Evolutionary conservation across 2,113 vertebrate genomes (phyloP).

Genomic region (Dendrocopos noguchii): DNA sequence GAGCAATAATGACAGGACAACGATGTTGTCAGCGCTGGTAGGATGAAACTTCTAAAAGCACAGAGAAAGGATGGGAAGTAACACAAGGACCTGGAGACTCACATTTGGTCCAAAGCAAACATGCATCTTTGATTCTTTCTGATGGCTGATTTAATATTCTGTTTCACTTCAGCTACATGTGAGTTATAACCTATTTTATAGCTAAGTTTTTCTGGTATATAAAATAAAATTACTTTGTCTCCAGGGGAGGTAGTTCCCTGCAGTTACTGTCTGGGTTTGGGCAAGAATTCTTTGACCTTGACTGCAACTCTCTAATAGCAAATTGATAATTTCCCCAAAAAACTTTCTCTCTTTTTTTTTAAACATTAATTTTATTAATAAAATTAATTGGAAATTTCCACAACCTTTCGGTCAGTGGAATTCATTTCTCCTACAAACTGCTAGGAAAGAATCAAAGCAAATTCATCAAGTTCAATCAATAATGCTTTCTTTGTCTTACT

Average conservation of each 20-base stretch:
- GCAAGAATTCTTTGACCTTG: neutral
- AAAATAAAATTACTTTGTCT: neutral
- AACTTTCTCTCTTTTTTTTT: neutral
- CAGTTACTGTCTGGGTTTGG: neutral
- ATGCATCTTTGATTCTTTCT: neutral
- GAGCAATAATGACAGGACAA: neutral
- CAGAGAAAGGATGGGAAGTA: rapidly evolving
- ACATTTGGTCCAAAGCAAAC: neutral
- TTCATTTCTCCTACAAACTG: neutral
- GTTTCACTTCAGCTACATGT: neutral
- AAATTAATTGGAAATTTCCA: neutral
- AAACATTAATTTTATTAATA: neutral
- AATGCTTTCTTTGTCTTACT: neutral
- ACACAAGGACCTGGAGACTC: neutral
- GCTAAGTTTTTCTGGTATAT: neutral
- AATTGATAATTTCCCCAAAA: neutral
- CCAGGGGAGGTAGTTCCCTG: neutral
- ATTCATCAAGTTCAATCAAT: neutral
- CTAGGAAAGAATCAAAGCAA: neutral
- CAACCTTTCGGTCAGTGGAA: neutral
- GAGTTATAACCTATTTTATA: neutral
- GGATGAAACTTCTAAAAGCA: neutral
- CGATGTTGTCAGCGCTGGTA: neutral
- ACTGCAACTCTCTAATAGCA: neutral
- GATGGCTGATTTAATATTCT: neutral